Evolutionary conservation across 2,888 invertebrate species (phyloP).

Genomic region (Lycocerus yunnanus): DNA sequence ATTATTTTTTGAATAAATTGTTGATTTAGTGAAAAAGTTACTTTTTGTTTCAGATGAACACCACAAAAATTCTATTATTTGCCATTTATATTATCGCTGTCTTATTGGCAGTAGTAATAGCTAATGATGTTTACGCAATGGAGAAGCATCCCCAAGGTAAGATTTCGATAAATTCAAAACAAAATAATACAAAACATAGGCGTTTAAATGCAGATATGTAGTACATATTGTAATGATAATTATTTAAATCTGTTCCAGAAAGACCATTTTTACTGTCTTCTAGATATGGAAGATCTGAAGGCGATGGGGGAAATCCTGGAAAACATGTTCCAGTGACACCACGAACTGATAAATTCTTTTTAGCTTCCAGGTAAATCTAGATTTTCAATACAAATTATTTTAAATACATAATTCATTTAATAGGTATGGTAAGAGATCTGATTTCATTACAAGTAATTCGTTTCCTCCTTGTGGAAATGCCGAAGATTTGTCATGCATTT

Average conservation of each 20-base stretch:
- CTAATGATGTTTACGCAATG: conserved; percentile 40
- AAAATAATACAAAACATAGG: too few relatives aligned
- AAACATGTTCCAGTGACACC: conserved; percentile 44
- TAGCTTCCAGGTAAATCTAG: conserved; percentile 46
- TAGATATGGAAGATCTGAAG: conserved; percentile 46
- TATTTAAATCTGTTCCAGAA: conserved; percentile 28
- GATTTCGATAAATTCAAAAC: background rate
- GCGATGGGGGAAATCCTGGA: conserved; percentile 32
- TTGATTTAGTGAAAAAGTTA: background rate
- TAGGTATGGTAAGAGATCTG: conserved; percentile 52
- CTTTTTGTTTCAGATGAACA: conserved; percentile 48
- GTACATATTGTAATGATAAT: background rate
- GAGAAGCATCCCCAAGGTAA: conserved; percentile 47
- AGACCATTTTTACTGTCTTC: conserved; percentile 43
- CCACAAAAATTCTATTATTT: conserved; percentile 44
- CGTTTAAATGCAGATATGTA: too few relatives aligned
- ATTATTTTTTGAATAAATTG: background rate
- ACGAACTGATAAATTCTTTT: conserved; percentile 47
- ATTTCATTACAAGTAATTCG: conserved; percentile 38
- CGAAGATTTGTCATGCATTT: conserved; percentile 54
- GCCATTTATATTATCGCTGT: conserved; percentile 46
- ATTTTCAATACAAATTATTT: background rate
- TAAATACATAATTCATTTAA: conserved; percentile 1
- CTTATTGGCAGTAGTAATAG: conserved; percentile 41
- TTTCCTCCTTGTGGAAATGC: conserved; percentile 30